A percentile compares a stretch with the other conserved stretches of the same genome.
Conservation (phyloP, 1,140 invertebrate genomes). For the Eueides isabella region DNA sequence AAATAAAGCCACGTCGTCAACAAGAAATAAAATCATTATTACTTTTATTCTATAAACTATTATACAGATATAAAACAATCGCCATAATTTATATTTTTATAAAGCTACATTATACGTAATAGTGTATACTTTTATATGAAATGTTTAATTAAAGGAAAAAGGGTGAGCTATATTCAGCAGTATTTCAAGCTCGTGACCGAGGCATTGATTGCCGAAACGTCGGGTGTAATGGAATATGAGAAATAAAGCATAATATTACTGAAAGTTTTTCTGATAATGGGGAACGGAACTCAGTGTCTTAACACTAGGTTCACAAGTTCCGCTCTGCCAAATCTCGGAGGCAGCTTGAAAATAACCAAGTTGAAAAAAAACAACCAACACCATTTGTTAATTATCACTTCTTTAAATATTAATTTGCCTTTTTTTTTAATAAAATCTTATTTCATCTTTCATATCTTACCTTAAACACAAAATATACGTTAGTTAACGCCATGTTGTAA, state of each 20-base stretch:
- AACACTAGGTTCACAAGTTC: no score
- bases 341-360: no score
- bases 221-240: slow-evolving; percentile 9
- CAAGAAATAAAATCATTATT: no score
- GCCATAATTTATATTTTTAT: neutral
- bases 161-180: slow-evolving; percentile 6
- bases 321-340: no score
- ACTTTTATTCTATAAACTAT: no score
- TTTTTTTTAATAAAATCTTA: neutral
- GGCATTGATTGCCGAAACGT: slow-evolving; percentile 10
- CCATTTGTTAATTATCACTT: neutral
- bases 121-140: neutral
- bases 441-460: neutral
- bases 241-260: neutral
- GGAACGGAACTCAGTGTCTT: no score
- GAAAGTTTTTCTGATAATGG: no score
- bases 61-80: neutral
- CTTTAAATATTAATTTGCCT: no score
- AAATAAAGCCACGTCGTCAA: no score
- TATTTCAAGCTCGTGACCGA: slow-evolving; percentile 11
- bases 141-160: slow-evolving; percentile 3
- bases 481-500: neutral
- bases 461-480: neutral
- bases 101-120: neutral
- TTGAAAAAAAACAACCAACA: no score